These are phyloP conservation scores for Reinhardtius hippoglossoides DNA, from an alignment of 2,113 vertebrate species.

Conservation along the genomic window DNA sequence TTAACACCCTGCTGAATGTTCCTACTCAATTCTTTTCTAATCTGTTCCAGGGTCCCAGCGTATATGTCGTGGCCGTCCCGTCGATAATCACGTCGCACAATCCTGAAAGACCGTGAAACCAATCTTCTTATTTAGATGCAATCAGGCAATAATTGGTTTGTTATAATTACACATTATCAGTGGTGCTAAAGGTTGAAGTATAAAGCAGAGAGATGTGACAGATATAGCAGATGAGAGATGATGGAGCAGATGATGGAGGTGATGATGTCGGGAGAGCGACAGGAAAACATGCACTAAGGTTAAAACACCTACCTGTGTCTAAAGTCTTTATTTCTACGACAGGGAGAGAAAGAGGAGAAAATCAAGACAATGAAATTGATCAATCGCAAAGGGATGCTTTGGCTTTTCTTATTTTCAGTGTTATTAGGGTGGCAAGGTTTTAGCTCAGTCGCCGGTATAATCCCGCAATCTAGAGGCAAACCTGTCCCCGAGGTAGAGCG, in stretches of 20 bases:
- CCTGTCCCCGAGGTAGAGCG: no score
- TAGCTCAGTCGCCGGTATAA: no score
- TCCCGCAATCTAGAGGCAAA: no score
- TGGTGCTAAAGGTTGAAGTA: slow-evolving; percentile 34
- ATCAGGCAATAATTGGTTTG: slow-evolving; percentile 60
- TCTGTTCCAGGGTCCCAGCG: background rate
- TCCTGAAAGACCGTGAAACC: background rate
- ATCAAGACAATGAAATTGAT: slow-evolving; percentile 36
- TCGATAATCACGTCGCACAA: background rate
- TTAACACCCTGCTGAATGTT: background rate
- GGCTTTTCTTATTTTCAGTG: slow-evolving; percentile 23
- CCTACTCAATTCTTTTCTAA: background rate
- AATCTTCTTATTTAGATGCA: slow-evolving; percentile 32
- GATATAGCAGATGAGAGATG: no score
- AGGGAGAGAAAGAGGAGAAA: slow-evolving; percentile 76
- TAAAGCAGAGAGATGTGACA: no score
- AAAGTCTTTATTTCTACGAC: slow-evolving; percentile 99
- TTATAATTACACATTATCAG: slow-evolving; percentile 54
- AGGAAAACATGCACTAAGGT: slow-evolving; percentile 35
- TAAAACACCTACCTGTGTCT: slow-evolving; percentile 95
- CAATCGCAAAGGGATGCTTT: slow-evolving; percentile 37
- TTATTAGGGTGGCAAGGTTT: background rate
- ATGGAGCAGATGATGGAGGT: slow-evolving; percentile 13
- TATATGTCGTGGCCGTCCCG: background rate
- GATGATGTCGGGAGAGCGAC: slow-evolving; percentile 1